A percentile compares a stretch with the other conserved stretches of the same genome.
phyloP scores from a whole-genome alignment of 2,888 invertebrate genomes.

The Idaea biselata region DNA sequence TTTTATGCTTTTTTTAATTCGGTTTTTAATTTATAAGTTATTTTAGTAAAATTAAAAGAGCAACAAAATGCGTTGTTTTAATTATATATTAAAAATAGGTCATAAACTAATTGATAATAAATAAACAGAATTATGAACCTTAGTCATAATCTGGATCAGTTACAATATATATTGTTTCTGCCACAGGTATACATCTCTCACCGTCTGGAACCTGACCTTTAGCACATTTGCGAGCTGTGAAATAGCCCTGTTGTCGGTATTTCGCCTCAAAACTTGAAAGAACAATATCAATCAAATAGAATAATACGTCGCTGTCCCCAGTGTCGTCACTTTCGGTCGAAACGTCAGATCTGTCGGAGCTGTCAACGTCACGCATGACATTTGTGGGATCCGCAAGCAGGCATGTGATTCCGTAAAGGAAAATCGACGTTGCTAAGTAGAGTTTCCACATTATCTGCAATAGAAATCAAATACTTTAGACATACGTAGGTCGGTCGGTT shows the following conservation, averaged over 20 bases:
- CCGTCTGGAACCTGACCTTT: too few species aligned
- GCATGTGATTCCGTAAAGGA: neutral
- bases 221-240: neutral
- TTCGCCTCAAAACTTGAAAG: neutral
- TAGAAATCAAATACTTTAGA: neutral
- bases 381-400: neutral
- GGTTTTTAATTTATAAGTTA: too few species aligned
- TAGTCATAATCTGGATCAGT: too few species aligned
- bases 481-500: too few species aligned
- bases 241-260: neutral
- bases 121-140: too few species aligned
- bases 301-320: neutral
- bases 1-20: too few species aligned
- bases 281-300: neutral
- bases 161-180: too few species aligned
- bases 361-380: neutral
- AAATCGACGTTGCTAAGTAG: neutral
- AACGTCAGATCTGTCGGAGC: neutral
- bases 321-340: neutral
- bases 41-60: too few species aligned
- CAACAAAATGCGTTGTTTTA: too few species aligned
- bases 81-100: too few species aligned
- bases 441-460: neutral
- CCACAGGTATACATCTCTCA: too few species aligned
- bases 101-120: too few species aligned